A percentile compares a stretch with the other conserved stretches of the same genome.
These are phyloP conservation scores for Tangara arthus DNA, from an alignment of 2,797 vertebrate genomes.

Conservation along the genomic window DNA sequence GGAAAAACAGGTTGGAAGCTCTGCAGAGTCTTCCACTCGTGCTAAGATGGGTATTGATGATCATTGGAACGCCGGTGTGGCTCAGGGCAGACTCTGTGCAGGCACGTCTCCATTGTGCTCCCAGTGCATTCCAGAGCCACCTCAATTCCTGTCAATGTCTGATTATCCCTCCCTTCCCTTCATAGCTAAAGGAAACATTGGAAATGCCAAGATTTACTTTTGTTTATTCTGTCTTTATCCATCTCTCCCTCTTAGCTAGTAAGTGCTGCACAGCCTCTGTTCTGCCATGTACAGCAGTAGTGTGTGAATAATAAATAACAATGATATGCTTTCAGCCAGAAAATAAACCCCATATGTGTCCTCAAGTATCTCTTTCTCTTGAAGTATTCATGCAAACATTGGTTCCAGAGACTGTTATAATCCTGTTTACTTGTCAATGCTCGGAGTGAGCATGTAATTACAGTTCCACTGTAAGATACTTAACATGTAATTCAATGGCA, in stretches of 20 bases:
- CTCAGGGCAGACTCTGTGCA: not conserved
- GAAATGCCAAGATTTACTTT: not conserved
- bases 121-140: not conserved
- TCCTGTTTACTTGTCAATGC: conserved; percentile 61
- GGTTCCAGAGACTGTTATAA: conserved; percentile 55
- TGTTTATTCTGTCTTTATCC: not conserved
- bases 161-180: not conserved
- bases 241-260: not conserved
- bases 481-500: conserved; percentile 58
- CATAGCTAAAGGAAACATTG: not conserved
- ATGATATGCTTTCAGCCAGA: conserved; percentile 27
- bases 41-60: not conserved
- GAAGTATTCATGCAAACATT: conserved; percentile 48
- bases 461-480: conserved; percentile 51
- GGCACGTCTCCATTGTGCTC: not conserved
- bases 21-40: not conserved
- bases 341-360: conserved; percentile 60
- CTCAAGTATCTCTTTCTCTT: conserved; percentile 44
- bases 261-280: not conserved
- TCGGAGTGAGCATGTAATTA: conserved; percentile 59
- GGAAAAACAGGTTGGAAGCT: not conserved
- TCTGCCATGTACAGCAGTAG: not conserved
- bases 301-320: conserved; percentile 49
- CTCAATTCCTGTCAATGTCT: not conserved
- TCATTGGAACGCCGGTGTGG: not conserved